Evolutionary conservation across 2,113 vertebrate genomes (phyloP).

Genomic region (Entomyzon cyanotis): DNA sequence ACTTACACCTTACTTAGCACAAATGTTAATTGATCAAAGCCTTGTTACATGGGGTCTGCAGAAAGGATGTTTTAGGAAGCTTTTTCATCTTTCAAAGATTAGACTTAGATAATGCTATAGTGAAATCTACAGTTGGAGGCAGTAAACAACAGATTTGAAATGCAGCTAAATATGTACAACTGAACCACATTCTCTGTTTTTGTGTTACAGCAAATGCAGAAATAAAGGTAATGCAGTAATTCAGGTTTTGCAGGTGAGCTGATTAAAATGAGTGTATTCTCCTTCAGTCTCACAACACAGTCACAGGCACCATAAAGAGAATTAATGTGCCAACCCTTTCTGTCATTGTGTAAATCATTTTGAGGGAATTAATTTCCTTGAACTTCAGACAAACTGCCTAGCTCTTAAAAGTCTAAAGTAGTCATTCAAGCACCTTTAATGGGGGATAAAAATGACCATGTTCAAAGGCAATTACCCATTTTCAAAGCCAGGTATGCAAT

Average conservation of each 20-base stretch:
- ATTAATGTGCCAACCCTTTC: not conserved
- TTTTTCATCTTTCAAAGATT: not conserved
- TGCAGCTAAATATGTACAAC: accelerated
- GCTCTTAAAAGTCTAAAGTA: not conserved
- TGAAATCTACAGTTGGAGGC: not conserved
- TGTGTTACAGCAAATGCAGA: not conserved
- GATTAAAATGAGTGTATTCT: not conserved
- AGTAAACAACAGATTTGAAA: not conserved
- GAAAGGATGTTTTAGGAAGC: not conserved
- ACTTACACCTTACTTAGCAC: not conserved
- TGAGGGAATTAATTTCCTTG: not conserved
- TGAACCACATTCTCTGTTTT: not conserved
- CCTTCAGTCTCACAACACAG: not conserved
- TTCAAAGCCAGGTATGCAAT: not conserved
- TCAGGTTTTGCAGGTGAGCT: not conserved
- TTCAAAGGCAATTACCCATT: not conserved
- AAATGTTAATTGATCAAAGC: not conserved
- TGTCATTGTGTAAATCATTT: not conserved
- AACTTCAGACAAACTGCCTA: not conserved
- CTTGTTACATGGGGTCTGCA: accelerated
- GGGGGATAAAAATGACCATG: not conserved
- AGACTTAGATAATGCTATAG: not conserved
- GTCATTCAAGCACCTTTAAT: not conserved
- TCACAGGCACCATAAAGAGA: not conserved
- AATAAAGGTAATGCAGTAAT: not conserved